Evolutionary conservation across 2,113 vertebrate genomes (phyloP).

Genomic region (Oceanites oceanicus): DNA sequence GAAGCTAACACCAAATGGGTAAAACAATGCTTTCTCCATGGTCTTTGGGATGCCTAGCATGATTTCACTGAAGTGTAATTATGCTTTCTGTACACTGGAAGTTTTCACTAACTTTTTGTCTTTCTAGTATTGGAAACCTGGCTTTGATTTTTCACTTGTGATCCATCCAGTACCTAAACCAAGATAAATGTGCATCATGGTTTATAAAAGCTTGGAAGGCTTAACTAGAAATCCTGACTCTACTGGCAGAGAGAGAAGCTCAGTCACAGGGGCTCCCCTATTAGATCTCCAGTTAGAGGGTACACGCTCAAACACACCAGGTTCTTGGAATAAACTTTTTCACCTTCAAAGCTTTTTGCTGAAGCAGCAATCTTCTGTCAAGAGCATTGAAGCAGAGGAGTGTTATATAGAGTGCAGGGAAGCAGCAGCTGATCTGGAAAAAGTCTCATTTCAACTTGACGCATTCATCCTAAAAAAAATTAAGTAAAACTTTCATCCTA

Average conservation of each 20-base stretch:
- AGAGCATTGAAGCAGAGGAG: neutral
- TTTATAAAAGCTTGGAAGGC: neutral
- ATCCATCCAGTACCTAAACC: neutral
- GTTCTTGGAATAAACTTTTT: constrained; percentile 6
- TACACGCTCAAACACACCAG: neutral
- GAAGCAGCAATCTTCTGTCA: constrained; percentile 13
- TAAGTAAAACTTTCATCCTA: neutral
- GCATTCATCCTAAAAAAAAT: neutral
- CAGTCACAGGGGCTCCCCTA: neutral
- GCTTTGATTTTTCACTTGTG: neutral
- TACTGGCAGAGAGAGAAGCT: neutral
- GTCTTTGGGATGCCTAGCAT: neutral
- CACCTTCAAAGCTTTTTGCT: constrained; percentile 34
- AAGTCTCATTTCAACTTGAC: neutral
- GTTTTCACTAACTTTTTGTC: neutral
- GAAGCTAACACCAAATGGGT: neutral
- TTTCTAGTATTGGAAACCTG: neutral
- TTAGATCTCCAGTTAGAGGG: neutral
- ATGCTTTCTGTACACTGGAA: neutral
- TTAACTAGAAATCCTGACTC: neutral
- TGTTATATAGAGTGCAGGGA: neutral
- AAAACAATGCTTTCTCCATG: neutral
- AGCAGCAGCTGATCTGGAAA: constrained; percentile 20
- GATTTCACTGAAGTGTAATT: neutral
- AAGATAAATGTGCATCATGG: neutral